A percentile compares a stretch with the other conserved stretches of the same genome.
Evolutionary conservation across 2,888 invertebrate genomes (phyloP).

Genomic region (Rhopalosiphum nymphaeae): DNA sequence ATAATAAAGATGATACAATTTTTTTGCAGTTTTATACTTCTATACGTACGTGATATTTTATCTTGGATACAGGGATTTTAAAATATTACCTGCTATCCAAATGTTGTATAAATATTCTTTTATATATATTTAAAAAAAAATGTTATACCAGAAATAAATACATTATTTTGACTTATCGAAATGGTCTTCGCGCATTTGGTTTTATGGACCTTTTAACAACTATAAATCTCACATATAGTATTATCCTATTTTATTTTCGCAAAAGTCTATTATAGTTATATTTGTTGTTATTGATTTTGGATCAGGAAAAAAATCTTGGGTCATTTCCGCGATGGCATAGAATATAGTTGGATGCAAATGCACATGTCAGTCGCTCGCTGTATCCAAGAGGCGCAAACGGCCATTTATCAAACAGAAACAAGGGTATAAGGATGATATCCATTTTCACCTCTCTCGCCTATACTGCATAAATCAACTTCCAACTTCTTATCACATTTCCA

Average conservation of each 20-base stretch:
- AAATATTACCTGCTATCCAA: neutral
- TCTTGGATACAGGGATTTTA: neutral
- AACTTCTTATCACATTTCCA: constrained; percentile 56
- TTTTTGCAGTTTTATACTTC: neutral
- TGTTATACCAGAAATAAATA: neutral
- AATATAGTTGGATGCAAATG: neutral
- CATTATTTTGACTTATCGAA: neutral
- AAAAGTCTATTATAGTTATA: neutral
- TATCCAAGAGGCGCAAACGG: neutral
- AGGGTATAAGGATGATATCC: constrained; percentile 37
- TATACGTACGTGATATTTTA: neutral
- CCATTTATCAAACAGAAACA: constrained; percentile 53
- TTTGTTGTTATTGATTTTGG: constrained; percentile 10
- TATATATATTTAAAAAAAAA: neutral
- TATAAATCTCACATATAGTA: neutral
- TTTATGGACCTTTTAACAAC: neutral
- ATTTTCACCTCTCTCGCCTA: constrained; percentile 53
- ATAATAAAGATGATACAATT: neutral
- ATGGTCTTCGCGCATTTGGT: neutral
- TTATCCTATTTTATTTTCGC: neutral
- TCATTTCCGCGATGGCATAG: too few relatives aligned
- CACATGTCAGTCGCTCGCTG: neutral
- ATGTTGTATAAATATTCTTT: neutral
- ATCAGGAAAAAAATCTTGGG: neutral
- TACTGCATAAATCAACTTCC: constrained; percentile 60